Evolutionary conservation across 2,113 vertebrate species (phyloP).

Genomic region (Cynopterus brachyotis): DNA sequence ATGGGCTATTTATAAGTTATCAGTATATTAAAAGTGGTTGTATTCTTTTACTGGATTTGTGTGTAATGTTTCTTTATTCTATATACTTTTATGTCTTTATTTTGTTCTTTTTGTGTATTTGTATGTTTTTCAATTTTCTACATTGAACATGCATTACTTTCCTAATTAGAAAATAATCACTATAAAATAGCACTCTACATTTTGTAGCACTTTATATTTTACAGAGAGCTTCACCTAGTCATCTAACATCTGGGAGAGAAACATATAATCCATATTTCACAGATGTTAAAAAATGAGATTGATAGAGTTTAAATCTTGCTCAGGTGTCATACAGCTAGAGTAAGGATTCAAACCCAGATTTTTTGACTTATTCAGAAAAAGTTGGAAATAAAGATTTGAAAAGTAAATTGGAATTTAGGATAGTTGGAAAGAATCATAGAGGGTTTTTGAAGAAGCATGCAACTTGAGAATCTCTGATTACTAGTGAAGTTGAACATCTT

Average conservation of each 20-base stretch:
- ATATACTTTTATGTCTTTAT: background rate
- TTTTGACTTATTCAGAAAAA: background rate
- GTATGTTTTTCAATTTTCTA: background rate
- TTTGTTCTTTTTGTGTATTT: background rate
- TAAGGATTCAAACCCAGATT: background rate
- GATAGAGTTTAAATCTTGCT: background rate
- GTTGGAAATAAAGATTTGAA: slow-evolving; percentile 20
- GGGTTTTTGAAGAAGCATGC: background rate
- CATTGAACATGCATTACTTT: background rate
- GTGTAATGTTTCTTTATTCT: background rate
- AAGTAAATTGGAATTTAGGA: slow-evolving; percentile 4
- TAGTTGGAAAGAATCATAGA: background rate
- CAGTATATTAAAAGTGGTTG: background rate
- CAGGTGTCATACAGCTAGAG: background rate
- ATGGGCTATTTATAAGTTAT: background rate
- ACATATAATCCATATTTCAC: background rate
- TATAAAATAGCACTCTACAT: background rate
- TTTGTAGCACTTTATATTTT: background rate
- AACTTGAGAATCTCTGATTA: background rate
- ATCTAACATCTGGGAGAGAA: background rate
- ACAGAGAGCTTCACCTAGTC: background rate
- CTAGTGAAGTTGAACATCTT: background rate
- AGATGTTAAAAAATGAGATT: background rate
- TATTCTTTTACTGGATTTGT: background rate
- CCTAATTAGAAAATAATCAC: background rate